Evolutionary conservation across 2,113 vertebrate genomes (phyloP), one percentile per base, ranked within the genome.

Genomic region (Sarotherodon lohbergeri): DNA sequence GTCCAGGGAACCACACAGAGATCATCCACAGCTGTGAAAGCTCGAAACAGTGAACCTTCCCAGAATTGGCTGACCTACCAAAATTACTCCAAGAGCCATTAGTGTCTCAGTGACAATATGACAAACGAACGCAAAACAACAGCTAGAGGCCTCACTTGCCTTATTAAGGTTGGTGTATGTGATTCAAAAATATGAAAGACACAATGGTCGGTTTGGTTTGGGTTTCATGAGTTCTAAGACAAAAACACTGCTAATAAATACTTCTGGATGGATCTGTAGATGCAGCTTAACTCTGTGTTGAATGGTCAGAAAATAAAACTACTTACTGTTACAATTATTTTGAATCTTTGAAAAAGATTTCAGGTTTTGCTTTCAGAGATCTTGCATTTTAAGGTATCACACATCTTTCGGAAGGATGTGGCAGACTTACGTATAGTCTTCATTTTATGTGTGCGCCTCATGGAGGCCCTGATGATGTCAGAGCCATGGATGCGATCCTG

Each of bases 401-500:
- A 46, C 3, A 0, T 36, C 59, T 55, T 55, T 1, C 11, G 59
- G 7, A 32, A 22, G 34, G 22, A 36, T 12, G 2, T 5, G 8
- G 13, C 29, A 82, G 14, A 92, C 97, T 96, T 91, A 98, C 98
- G 92, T 80, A 95, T 83, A 0, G 92, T 96, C 19, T 96, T 84
- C 3, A 96, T 96, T 71, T 95, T 98, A 10, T 87, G 39, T 1
- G 76, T 91, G 81, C 96, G 96, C 34, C 90, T 96, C 93, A 99
- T 98, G 29, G 98, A 98, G 29, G 97, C 97, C 91, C 96, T 95
- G 81, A 99, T 97, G 83, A 99, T 97, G 83, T 99, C 98, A 4
- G 97, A 95, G 68, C 97, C 98, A 1, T 99, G 97, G 85, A 98
- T 97, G 88, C 95, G 97, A 43, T 98, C 98, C 92, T 95, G 96